Base-by-base conservation (phyloP, 2,113 vertebrate species). In the Rafetus swinhoei region DNA sequence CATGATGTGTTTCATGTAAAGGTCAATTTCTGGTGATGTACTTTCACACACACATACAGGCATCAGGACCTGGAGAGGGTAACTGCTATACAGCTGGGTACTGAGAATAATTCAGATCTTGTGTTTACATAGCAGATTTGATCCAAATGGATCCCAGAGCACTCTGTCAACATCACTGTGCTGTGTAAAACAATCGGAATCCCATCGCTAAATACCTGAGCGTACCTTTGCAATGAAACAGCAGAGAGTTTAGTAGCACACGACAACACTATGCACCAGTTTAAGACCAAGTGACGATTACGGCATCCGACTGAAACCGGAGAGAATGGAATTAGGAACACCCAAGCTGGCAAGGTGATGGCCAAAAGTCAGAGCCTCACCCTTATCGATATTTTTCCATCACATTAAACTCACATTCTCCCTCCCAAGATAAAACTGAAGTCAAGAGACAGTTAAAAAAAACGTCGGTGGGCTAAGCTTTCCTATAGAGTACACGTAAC, bases 271-370 rank as follows among this genome's bases (percentile, higher is more conserved):
- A 19, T 56, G 59, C 6, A 0, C 0, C n/a, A 32, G 57, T 54
- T 92, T 13, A n/a, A 19, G 62, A 25, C 53, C 55, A 56, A 56
- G 21, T 2, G 2, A 24, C 57, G n/a, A 81, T 88, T 74, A 19
- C 18, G 81, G 55, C 1, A 11, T 83, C 52, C 88, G 69, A 24
- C 14, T 82, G 87, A 89, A 52, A 35, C 32, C n/a, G 39, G 29
- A 76, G 24, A 57, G 29, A 91, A 39, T 59, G 76, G 81, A 86
- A 88, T 74, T 9, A 85, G 65, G 84, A 86, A 53, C 57, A 79
- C 19, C 50, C 89, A 76, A 92, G 53, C 25, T 88, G 83, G 32
- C 88, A 94, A 90, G 81, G 2, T 93, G 59, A 84, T 50, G n/a
- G 88, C 27, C 39, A 59, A 90, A 94, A 59, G 81, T 22, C 0